Percentiles rank a stretch among this genome's conserved stretches.
Conservation (phyloP, 2,113 vertebrate species). For the Pipa parva region DNA sequence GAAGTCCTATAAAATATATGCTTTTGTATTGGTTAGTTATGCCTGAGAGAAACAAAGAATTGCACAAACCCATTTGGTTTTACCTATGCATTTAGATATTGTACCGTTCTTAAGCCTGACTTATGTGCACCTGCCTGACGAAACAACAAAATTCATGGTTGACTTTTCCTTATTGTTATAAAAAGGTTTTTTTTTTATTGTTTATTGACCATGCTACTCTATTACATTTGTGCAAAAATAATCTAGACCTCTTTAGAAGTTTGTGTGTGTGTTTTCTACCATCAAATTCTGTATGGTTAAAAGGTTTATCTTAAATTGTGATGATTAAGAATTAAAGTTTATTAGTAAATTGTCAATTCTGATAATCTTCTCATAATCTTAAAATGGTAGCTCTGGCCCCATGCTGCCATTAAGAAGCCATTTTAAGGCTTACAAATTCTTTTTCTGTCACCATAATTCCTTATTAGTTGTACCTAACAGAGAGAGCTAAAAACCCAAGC, state of each 20-base stretch:
- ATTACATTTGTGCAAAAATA: slow-evolving; percentile 45
- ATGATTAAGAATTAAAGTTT: too few relatives aligned
- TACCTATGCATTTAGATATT: slow-evolving; percentile 74
- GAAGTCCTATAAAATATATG: background rate
- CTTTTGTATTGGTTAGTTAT: slow-evolving; percentile 47
- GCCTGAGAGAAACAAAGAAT: slow-evolving; percentile 72
- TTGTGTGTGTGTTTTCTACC: background rate
- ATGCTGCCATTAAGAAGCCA: too few relatives aligned
- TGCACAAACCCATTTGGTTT: slow-evolving; percentile 70
- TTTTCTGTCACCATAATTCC: background rate
- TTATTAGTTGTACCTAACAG: background rate
- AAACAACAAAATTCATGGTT: slow-evolving; percentile 54
- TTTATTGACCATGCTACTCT: slow-evolving; percentile 45
- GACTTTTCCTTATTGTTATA: slow-evolving; percentile 44
- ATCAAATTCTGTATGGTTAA: too few relatives aligned
- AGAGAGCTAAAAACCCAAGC: background rate
- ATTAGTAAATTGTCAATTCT: too few relatives aligned
- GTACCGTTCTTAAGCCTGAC: slow-evolving; percentile 60
- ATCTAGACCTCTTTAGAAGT: slow-evolving; percentile 44
- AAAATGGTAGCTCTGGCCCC: too few relatives aligned
- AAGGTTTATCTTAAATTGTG: too few relatives aligned
- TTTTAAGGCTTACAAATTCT: too few relatives aligned
- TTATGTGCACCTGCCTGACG: slow-evolving; percentile 60
- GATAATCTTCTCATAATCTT: too few relatives aligned
- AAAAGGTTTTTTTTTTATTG: slow-evolving; percentile 56